These are phyloP conservation scores for Trissolcus japonicus DNA, from an alignment of 2,888 invertebrate species.

Conservation along the genomic window DNA sequence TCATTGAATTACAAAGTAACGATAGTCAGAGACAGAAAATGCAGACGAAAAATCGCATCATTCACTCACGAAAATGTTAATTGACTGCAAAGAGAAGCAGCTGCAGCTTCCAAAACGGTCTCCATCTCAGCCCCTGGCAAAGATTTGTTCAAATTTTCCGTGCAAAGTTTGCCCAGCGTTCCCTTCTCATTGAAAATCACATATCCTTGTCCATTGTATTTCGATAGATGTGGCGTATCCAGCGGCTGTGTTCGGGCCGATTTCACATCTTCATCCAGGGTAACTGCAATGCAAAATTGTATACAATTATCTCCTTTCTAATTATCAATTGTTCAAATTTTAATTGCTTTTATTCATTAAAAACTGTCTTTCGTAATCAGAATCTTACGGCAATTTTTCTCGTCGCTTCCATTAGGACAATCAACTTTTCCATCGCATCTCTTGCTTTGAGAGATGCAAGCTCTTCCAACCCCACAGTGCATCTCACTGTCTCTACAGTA, in stretches of 20 bases:
- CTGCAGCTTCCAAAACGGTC: slow-evolving; percentile 82
- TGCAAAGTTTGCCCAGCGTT: slow-evolving; percentile 87
- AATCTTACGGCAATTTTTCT: slow-evolving; percentile 88
- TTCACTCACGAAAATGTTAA: slow-evolving; percentile 84
- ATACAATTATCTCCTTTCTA: neutral
- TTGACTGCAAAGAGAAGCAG: slow-evolving; percentile 86
- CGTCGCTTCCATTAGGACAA: slow-evolving; percentile 92
- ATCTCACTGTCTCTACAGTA: slow-evolving; percentile 85
- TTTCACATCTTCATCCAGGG: slow-evolving; percentile 84
- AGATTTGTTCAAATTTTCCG: slow-evolving; percentile 84
- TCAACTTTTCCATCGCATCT: slow-evolving; percentile 90
- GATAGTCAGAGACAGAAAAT: too few species aligned
- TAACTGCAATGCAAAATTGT: slow-evolving; percentile 78
- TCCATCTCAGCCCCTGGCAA: slow-evolving; percentile 77
- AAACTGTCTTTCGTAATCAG: neutral
- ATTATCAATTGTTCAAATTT: neutral
- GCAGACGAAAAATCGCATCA: neutral
- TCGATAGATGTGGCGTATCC: slow-evolving; percentile 83
- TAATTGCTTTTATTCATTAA: neutral
- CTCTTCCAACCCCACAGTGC: slow-evolving; percentile 87
- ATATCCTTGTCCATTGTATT: slow-evolving; percentile 86
- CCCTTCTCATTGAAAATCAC: slow-evolving; percentile 91
- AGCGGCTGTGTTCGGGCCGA: slow-evolving; percentile 81
- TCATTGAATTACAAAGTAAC: too few species aligned
- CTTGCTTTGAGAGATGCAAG: slow-evolving; percentile 84